A percentile compares a stretch with the other conserved stretches of the same genome.
Evolutionary conservation across 2,888 invertebrate genomes (phyloP).

Genomic region (Drosophila neutralis): DNA sequence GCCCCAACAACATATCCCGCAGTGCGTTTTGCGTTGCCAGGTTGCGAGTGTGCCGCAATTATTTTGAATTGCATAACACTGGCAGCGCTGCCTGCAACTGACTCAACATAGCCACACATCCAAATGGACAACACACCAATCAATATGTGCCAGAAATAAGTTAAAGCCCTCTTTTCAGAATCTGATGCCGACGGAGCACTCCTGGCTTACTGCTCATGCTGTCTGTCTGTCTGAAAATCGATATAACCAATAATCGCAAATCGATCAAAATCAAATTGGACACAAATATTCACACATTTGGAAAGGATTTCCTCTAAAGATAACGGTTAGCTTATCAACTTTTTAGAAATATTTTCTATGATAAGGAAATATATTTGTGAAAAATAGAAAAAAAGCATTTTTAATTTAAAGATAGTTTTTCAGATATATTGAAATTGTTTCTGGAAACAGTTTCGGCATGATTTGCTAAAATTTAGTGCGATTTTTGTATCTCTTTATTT

Average conservation of each 20-base stretch:
- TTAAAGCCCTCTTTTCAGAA: background rate
- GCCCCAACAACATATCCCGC: constrained; percentile 13
- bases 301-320: background rate
- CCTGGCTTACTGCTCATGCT: too few species aligned
- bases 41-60: constrained; percentile 48
- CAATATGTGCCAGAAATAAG: constrained; percentile 4
- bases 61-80: constrained; percentile 53
- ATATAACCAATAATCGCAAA: background rate
- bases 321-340: background rate
- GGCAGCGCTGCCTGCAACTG: constrained; percentile 11
- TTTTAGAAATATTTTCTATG: background rate
- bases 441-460: background rate
- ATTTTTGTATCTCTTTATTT: too few species aligned
- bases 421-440: background rate
- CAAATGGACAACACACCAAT: constrained; percentile 13
- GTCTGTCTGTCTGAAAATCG: background rate
- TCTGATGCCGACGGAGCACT: background rate
- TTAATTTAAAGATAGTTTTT: background rate
- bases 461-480: background rate
- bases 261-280: too few species aligned
- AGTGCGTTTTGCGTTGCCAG: constrained; percentile 16
- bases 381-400: background rate
- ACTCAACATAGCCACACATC: constrained; percentile 9
- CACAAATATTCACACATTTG: rapidly evolving
- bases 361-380: background rate